These are phyloP conservation scores for Linepithema humile DNA, from an alignment of 1,140 invertebrate species.

Conservation along the genomic window DNA sequence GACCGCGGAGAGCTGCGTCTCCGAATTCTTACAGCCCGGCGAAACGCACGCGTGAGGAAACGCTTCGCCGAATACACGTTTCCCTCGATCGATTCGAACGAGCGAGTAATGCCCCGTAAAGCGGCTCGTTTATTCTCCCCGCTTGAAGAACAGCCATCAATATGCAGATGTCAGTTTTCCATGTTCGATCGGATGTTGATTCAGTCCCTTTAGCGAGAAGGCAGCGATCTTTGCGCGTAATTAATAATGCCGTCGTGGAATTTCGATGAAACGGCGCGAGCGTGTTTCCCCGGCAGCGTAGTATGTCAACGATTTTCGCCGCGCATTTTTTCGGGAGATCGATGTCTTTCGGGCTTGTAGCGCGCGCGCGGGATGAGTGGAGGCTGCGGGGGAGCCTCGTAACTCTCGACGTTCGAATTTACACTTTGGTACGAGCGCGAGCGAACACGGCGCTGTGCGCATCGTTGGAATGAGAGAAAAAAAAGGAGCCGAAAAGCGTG, in stretches of 20 bases:
- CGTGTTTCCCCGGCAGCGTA: neutral
- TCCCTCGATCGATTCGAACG: neutral
- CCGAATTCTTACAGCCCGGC: neutral
- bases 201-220: neutral
- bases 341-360: conserved; percentile 7
- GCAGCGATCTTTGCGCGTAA: neutral
- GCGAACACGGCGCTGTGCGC: neutral
- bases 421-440: neutral
- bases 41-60: neutral
- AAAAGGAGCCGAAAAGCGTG: neutral
- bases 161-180: conserved; percentile 34
- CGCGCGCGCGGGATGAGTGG: neutral
- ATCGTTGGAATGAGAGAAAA: neutral
- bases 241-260: conserved; percentile 10
- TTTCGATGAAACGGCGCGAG: neutral
- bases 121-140: neutral
- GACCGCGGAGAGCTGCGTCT: neutral
- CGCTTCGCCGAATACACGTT: neutral
- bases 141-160: neutral
- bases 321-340: neutral
- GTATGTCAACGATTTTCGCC: neutral
- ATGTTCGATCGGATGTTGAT: conserved; percentile 17
- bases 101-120: neutral
- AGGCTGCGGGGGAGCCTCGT: neutral
- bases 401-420: conserved; percentile 37